Conservation (phyloP, 1,140 invertebrate genomes). For the Drosophila funebris region DNA sequence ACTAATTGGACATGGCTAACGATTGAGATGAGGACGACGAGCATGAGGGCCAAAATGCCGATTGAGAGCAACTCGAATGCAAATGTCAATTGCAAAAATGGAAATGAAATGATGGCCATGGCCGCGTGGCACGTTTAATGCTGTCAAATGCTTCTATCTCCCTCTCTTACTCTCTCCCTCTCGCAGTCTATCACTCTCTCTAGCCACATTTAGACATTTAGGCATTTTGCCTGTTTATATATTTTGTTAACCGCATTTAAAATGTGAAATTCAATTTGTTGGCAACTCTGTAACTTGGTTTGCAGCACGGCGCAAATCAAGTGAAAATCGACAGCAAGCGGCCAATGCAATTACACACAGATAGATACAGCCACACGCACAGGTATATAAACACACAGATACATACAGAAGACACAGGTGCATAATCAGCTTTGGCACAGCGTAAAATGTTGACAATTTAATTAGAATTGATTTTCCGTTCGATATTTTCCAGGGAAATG, state of each 20-base stretch:
- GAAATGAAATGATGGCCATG: constrained; percentile 23
- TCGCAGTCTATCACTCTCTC: neutral
- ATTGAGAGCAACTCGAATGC: neutral
- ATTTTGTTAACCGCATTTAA: constrained; percentile 53
- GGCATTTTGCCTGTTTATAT: constrained; percentile 13
- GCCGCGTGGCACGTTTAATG: constrained; percentile 53
- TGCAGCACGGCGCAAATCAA: constrained; percentile 52
- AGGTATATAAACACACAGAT: constrained; percentile 6
- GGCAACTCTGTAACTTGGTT: constrained; percentile 51
- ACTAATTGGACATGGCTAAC: constrained; percentile 19
- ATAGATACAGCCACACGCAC: constrained; percentile 7
- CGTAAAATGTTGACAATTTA: constrained; percentile 74
- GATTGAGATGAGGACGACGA: neutral
- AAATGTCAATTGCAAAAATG: constrained; percentile 20
- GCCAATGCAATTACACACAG: constrained; percentile 57
- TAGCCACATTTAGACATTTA: constrained; percentile 8
- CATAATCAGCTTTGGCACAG: constrained; percentile 65
- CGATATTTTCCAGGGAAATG: constrained; percentile 80
- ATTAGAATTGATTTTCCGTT: constrained; percentile 82
- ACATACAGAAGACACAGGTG: constrained; percentile 29
- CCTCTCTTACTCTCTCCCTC: neutral
- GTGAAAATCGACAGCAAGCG: constrained; percentile 45
- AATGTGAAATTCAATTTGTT: constrained; percentile 65
- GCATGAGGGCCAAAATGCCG: neutral
- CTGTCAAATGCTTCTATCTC: neutral